Evolutionary conservation across 2,113 vertebrate genomes (phyloP).

Genomic region (Hydrolagus affinis): DNA sequence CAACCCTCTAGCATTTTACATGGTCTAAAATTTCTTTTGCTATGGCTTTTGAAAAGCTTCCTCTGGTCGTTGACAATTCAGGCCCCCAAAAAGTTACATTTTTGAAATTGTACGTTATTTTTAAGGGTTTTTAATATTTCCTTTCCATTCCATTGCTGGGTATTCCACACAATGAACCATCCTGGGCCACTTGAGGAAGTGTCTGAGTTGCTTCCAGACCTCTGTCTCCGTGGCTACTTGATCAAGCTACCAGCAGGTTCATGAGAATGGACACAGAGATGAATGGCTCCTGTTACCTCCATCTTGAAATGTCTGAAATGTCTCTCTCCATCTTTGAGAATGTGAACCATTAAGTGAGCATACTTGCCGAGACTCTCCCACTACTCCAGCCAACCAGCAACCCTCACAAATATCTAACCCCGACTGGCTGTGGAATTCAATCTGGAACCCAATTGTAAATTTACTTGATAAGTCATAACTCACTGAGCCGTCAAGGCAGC

Average conservation of each 20-base stretch:
- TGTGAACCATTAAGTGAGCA: too few species aligned
- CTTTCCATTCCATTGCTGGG: not conserved
- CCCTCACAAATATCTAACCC: too few species aligned
- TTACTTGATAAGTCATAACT: too few species aligned
- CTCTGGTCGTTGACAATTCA: not conserved
- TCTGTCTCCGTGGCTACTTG: not conserved
- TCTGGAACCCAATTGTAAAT: too few species aligned
- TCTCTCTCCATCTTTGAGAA: too few species aligned
- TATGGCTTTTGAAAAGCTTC: not conserved
- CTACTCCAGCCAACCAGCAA: too few species aligned
- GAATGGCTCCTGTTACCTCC: too few species aligned
- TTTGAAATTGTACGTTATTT: not conserved
- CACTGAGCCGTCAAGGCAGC: too few species aligned
- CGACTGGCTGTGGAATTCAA: too few species aligned
- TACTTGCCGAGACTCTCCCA: too few species aligned
- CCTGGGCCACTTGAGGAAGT: not conserved
- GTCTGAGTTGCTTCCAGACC: not conserved
- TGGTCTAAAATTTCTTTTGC: not conserved
- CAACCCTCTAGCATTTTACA: not conserved
- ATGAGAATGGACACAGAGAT: not conserved
- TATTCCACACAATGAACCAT: not conserved
- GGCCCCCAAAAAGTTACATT: not conserved
- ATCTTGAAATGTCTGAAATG: too few species aligned
- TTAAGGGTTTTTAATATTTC: not conserved
- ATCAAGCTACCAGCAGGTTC: not conserved